Evolutionary conservation across 2,797 vertebrate genomes (phyloP).

Genomic region (Hippopotamyrus pictus): DNA sequence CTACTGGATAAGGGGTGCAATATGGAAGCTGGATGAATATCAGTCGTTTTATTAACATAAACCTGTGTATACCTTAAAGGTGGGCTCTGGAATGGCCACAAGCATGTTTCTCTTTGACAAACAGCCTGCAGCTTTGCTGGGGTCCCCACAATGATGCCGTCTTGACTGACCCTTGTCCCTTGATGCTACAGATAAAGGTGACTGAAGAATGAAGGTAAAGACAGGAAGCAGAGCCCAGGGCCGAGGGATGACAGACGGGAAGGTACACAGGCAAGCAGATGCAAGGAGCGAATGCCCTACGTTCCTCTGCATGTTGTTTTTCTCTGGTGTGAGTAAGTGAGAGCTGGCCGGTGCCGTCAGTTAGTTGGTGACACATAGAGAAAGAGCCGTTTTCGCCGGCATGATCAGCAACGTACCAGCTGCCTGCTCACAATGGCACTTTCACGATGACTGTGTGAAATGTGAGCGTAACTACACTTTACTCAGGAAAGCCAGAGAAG

Average conservation of each 20-base stretch:
- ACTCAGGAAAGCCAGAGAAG: background rate
- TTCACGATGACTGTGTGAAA: background rate
- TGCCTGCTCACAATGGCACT: background rate
- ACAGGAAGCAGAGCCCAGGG: background rate
- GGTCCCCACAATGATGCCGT: background rate
- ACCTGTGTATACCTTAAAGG: background rate
- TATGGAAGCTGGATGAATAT: background rate
- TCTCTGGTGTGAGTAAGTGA: background rate
- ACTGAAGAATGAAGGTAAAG: background rate
- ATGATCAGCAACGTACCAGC: background rate
- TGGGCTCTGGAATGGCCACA: background rate
- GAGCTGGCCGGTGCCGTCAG: background rate
- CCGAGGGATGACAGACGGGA: background rate
- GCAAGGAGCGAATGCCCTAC: background rate
- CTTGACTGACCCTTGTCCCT: background rate
- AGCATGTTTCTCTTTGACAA: background rate
- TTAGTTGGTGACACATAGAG: background rate
- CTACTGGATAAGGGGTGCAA: background rate
- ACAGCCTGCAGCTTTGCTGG: background rate
- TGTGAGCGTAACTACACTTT: constrained; percentile 17
- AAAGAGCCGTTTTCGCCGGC: background rate
- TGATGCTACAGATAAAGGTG: background rate
- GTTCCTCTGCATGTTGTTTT: background rate
- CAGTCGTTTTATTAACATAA: background rate
- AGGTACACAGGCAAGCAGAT: background rate